Conservation (phyloP, 2,888 invertebrate species). For the Globia sparganii region DNA sequence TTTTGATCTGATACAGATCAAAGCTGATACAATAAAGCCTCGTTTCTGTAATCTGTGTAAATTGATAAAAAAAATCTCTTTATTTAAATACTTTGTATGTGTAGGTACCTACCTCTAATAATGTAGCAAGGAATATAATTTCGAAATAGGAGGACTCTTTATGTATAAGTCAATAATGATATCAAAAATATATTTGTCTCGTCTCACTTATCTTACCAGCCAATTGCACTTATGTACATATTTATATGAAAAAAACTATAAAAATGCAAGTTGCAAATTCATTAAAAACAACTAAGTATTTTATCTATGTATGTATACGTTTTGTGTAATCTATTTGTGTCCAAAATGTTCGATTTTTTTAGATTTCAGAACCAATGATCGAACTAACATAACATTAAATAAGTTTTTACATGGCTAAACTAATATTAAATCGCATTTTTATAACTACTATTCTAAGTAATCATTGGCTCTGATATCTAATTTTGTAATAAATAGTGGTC, state of each 20-base stretch:
- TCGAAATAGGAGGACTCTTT: conserved; percentile 20
- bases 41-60: conserved; percentile 72
- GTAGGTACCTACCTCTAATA: conserved; percentile 6
- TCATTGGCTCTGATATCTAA: conserved; percentile 53
- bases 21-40: conserved; percentile 78
- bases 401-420: conserved; percentile 48
- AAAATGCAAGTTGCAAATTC: conserved; percentile 57
- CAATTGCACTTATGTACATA: conserved; percentile 55
- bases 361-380: conserved; percentile 48
- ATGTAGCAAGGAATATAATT: conserved; percentile 3
- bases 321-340: conserved; percentile 41
- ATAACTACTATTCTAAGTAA: conserved; percentile 40
- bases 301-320: conserved; percentile 11
- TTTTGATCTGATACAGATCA: conserved; percentile 89
- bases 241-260: conserved; percentile 44
- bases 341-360: neutral
- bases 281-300: conserved; percentile 33
- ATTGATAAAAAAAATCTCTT: conserved; percentile 56
- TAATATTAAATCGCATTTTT: conserved; percentile 50
- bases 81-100: conserved; percentile 27
- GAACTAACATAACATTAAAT: conserved; percentile 44
- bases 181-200: conserved; percentile 33
- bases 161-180: conserved; percentile 12
- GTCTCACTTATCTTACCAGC: conserved; percentile 16
- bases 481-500: conserved; percentile 27